Evolutionary conservation across 1,140 invertebrate genomes (phyloP), one percentile per base, ranked within the genome.

Genomic region (Adelges cooleyi): DNA sequence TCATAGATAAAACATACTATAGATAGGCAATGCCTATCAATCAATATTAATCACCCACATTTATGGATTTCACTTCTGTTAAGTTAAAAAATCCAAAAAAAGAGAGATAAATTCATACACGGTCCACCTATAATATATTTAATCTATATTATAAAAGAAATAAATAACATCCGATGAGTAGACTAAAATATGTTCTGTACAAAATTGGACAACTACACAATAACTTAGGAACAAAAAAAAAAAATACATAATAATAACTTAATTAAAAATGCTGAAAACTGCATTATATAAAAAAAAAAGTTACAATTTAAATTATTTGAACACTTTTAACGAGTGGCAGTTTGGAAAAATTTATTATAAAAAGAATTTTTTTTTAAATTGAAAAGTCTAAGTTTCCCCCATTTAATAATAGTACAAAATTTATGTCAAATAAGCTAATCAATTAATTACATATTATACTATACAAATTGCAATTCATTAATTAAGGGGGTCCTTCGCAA

Each of bases 271-370:
- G 6, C n/a, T 62, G 40, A 38, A 46, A 46, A 62, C 46, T 62
- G 40, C 56, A 62, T 44, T 62, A 59, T 2, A 54, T 23, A 46
- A 59, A 53, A 59, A 46, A 46, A 59, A 59, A 46, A 17, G 27
- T 59, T 62, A 62, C 17, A 62, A 48, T 62, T 62, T 48, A 62
- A 29, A 46, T n/a, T n/a, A n/a, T 62, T 62, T 62, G 56, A 62
- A 62, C 56, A 62, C 56, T 62, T 62, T 56, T 62, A 62, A 62
- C 56, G 56, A 62, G 56, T 62, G 56, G 56, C 56, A 48, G 56
- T 62, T 62, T 46, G 25, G 44, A 62, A 62, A 62, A n/a, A 62
- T 62, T 48, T 23, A 48, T 46, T 62, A 62, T 33, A 62, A 62
- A 62, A 62, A 56, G 22, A 46, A 15, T 8, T n/a, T 62, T n/a